These are phyloP conservation scores for Semibalanus balanoides DNA, from an alignment of 1,140 invertebrate genomes.

Conservation along the genomic window DNA sequence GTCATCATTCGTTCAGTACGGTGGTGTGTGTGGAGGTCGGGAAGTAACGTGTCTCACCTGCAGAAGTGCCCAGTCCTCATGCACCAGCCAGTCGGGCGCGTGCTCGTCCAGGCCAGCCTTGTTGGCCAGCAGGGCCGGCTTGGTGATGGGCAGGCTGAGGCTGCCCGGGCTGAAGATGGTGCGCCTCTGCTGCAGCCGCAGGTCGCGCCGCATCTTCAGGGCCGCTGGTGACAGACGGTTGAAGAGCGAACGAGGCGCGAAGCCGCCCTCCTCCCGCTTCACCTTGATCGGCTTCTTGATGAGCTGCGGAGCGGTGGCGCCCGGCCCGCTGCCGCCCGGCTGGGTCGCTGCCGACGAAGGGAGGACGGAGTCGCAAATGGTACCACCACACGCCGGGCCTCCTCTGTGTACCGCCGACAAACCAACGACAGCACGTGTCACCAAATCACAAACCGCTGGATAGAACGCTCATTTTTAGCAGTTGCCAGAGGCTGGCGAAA, in stretches of 20 bases:
- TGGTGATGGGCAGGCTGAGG: conserved; percentile 27
- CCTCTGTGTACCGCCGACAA: too few relatives aligned
- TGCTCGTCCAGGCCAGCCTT: conserved; percentile 35
- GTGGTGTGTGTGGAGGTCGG: not conserved
- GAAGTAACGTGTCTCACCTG: conserved; percentile 29
- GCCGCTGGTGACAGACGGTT: conserved; percentile 65
- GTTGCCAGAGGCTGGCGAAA: too few relatives aligned
- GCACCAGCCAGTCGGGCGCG: conserved; percentile 69
- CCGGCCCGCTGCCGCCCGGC: conserved; percentile 3
- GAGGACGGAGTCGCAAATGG: not conserved
- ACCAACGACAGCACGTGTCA: too few relatives aligned
- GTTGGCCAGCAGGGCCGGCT: conserved; percentile 38
- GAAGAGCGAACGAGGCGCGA: conserved; percentile 69
- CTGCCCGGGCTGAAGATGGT: conserved; percentile 20
- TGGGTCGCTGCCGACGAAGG: conserved; percentile 6
- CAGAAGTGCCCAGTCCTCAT: conserved; percentile 75
- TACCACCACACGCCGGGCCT: too few relatives aligned
- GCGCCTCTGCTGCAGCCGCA: conserved; percentile 52
- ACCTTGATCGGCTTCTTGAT: conserved; percentile 33
- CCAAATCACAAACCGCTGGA: too few relatives aligned
- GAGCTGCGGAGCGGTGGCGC: not conserved
- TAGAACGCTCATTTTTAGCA: too few relatives aligned
- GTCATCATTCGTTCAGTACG: not conserved
- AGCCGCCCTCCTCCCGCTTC: conserved; percentile 53
- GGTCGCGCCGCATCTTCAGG: conserved; percentile 57